A percentile compares a stretch with the other conserved stretches of the same genome.
These are phyloP conservation scores for Grapholita molesta DNA, from an alignment of 1,140 invertebrate genomes.

Conservation along the genomic window DNA sequence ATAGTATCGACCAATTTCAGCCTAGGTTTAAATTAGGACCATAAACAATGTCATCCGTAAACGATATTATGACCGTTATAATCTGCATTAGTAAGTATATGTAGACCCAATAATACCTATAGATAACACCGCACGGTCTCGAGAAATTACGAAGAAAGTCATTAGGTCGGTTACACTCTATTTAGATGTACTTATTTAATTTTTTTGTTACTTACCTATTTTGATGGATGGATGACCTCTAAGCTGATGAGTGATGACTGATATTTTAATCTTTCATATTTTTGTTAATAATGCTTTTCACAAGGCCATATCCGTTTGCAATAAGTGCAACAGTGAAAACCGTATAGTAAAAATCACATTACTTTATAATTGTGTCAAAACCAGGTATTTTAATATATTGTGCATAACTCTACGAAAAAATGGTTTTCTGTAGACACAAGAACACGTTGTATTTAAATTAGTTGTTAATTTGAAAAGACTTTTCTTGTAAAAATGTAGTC, in stretches of 20 bases:
- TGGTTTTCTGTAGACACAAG: too few relatives aligned
- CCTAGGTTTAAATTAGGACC: constrained; percentile 27
- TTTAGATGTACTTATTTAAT: background rate
- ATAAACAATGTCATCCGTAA: background rate
- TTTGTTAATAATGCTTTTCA: background rate
- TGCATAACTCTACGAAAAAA: background rate
- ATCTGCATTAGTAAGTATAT: background rate
- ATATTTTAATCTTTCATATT: constrained; percentile 1
- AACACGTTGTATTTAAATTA: too few relatives aligned
- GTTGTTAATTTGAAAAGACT: too few relatives aligned
- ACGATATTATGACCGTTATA: background rate
- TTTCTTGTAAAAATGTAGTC: too few relatives aligned
- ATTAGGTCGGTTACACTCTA: background rate
- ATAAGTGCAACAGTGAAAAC: background rate
- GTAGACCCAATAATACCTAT: too few relatives aligned
- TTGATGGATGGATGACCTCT: background rate
- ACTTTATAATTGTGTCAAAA: background rate
- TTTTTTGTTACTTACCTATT: background rate
- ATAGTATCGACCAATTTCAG: constrained; percentile 31
- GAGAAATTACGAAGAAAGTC: background rate
- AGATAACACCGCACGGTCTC: background rate
- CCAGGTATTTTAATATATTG: background rate
- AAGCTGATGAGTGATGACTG: background rate
- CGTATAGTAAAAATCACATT: background rate
- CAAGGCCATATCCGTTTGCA: background rate